These are phyloP conservation scores for Sylvilagus bachmani DNA, from an alignment of 2,113 vertebrate genomes.

Conservation along the genomic window DNA sequence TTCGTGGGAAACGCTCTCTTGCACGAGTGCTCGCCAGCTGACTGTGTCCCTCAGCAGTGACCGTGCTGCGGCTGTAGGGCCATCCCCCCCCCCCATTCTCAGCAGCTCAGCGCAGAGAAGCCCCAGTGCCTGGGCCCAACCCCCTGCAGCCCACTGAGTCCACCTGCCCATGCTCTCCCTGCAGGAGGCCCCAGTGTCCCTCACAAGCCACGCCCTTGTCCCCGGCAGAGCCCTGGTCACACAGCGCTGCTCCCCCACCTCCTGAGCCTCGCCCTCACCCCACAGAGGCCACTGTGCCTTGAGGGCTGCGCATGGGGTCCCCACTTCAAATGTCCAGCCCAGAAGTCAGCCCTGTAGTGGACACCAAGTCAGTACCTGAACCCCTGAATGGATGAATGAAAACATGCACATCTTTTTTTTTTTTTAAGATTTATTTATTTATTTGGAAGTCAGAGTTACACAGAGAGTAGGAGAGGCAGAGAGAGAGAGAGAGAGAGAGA, in stretches of 20 bases:
- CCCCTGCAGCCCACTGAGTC: too few relatives aligned
- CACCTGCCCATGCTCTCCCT: background rate
- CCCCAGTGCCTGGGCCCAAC: accelerated
- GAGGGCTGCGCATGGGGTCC: accelerated
- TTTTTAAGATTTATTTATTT: too few relatives aligned
- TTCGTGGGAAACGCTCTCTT: background rate
- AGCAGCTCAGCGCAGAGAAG: accelerated
- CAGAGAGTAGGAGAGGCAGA: too few relatives aligned
- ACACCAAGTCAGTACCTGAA: background rate
- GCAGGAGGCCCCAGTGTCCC: too few relatives aligned
- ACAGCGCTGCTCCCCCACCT: accelerated
- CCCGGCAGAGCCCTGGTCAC: background rate
- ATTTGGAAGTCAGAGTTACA: too few relatives aligned
- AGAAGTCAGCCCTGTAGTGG: background rate
- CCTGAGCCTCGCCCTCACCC: background rate
- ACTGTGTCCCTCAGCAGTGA: too few relatives aligned
- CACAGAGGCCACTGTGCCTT: background rate
- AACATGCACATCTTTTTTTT: background rate
- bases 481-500: too few relatives aligned
- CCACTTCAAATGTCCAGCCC: background rate
- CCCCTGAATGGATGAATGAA: background rate
- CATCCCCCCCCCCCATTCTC: accelerated
- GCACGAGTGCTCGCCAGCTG: background rate
- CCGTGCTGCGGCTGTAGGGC: too few relatives aligned
- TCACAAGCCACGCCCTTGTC: too few relatives aligned